Conservation (phyloP, 2,888 invertebrate genomes). For the Caenorhabditis auriculariae region DNA sequence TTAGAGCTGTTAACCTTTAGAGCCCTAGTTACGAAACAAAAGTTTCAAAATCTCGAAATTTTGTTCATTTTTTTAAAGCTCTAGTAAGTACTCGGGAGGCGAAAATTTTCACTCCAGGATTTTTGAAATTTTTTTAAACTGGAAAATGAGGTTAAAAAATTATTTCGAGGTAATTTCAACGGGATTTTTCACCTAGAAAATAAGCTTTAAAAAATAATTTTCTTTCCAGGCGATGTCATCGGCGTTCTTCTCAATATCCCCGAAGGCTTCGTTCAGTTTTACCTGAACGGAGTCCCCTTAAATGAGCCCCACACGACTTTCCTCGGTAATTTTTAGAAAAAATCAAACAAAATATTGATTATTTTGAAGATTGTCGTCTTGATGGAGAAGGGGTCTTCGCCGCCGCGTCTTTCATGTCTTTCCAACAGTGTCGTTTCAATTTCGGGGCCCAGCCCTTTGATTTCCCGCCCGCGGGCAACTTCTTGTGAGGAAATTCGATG, state of each 20-base stretch:
- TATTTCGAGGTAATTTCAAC: too few species aligned
- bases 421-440: constrained; percentile 70
- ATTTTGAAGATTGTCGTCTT: constrained; percentile 15
- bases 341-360: constrained; percentile 15
- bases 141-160: neutral
- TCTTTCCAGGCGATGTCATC: constrained; percentile 73
- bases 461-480: constrained; percentile 73
- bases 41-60: too few species aligned
- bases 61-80: too few species aligned
- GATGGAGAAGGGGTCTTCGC: constrained; percentile 83
- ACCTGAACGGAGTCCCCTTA: constrained; percentile 78
- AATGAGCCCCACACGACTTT: constrained; percentile 72
- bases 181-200: neutral
- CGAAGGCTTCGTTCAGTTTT: constrained; percentile 77
- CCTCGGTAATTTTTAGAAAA: constrained; percentile 7
- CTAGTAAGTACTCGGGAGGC: neutral
- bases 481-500: constrained; percentile 2
- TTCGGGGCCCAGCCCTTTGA: constrained; percentile 77
- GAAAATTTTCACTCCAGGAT: neutral
- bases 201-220: neutral
- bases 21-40: too few species aligned
- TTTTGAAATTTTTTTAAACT: neutral
- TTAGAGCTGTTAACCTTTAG: too few species aligned
- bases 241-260: constrained; percentile 83
- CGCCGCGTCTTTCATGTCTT: constrained; percentile 93